Percentiles rank a stretch among this genome's conserved stretches.
phyloP scores from a whole-genome alignment of 2,113 vertebrate genomes.

The Dasyornis broadbenti region DNA sequence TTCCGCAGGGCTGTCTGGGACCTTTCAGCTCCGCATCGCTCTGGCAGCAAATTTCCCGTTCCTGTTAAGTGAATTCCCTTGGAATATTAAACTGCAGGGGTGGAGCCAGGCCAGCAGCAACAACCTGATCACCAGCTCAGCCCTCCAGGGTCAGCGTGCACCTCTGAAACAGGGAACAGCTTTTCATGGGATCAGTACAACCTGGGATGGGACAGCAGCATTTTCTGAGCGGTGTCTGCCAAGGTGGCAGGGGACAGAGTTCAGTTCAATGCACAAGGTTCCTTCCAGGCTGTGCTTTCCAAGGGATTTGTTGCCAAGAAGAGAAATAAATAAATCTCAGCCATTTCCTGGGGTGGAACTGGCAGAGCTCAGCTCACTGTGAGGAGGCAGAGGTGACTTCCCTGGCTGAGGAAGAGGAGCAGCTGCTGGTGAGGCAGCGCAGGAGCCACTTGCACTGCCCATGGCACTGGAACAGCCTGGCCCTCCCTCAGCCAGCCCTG shows the following conservation, averaged over 20 bases:
- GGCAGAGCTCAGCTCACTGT: neutral
- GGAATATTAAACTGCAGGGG: constrained; percentile 4
- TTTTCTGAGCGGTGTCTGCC: neutral
- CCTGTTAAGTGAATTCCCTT: neutral
- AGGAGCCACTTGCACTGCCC: neutral
- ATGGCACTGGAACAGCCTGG: neutral
- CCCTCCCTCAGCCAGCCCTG: neutral
- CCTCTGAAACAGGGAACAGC: neutral
- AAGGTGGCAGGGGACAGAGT: neutral
- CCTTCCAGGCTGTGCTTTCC: neutral
- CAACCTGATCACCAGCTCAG: neutral
- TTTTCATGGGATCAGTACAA: neutral
- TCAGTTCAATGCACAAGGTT: neutral
- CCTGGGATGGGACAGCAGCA: neutral
- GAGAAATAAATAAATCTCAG: neutral
- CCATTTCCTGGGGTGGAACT: neutral
- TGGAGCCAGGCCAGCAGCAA: neutral
- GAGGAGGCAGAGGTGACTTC: neutral
- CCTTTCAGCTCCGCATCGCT: neutral
- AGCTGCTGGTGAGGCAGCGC: neutral
- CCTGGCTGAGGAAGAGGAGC: neutral
- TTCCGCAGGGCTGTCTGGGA: neutral
- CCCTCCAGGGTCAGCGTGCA: neutral
- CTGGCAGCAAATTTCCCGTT: neutral
- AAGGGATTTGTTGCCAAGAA: neutral